A percentile compares a stretch with the other conserved stretches of the same genome.
Conservation (phyloP, 2,113 vertebrate species). For the Campylorhamphus procurvoides region DNA sequence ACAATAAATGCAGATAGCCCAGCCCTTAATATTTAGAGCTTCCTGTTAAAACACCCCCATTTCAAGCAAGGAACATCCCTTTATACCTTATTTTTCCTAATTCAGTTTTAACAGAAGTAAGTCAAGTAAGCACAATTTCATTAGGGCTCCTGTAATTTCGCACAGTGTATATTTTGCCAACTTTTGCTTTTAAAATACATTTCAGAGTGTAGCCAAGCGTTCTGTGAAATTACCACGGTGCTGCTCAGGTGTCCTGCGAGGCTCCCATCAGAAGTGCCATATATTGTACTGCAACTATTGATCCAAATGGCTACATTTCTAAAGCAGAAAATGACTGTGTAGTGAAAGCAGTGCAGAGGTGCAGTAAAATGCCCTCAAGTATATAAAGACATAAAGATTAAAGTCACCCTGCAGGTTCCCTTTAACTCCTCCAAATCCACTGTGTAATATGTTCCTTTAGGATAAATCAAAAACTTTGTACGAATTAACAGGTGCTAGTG, state of each 20-base stretch:
- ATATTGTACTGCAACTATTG: constrained; percentile 83
- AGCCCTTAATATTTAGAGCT: not conserved
- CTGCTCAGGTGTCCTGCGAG: constrained; percentile 71
- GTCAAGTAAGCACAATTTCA: constrained; percentile 45
- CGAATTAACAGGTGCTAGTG: constrained; percentile 65
- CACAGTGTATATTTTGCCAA: constrained; percentile 14
- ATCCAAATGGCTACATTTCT: constrained; percentile 86
- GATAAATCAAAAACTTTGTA: constrained; percentile 69
- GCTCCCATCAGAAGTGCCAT: constrained; percentile 77
- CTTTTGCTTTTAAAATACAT: constrained; percentile 36
- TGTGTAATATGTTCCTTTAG: constrained; percentile 71
- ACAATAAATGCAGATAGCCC: constrained; percentile 29
- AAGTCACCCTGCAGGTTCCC: constrained; percentile 78
- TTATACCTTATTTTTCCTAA: constrained; percentile 48
- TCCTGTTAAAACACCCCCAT: constrained; percentile 30
- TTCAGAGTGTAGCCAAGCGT: constrained; percentile 10
- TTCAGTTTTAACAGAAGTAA: constrained; percentile 59
- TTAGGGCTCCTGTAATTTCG: constrained; percentile 43
- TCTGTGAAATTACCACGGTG: constrained; percentile 18
- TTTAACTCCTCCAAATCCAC: constrained; percentile 78
- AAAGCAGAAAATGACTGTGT: constrained; percentile 88
- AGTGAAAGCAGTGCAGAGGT: constrained; percentile 79
- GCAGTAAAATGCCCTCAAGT: constrained; percentile 81
- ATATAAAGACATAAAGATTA: constrained; percentile 85
- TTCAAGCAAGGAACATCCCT: constrained; percentile 34